Evolutionary conservation across 2,888 invertebrate species (phyloP).

Genomic region (Leucophora obtusa): DNA sequence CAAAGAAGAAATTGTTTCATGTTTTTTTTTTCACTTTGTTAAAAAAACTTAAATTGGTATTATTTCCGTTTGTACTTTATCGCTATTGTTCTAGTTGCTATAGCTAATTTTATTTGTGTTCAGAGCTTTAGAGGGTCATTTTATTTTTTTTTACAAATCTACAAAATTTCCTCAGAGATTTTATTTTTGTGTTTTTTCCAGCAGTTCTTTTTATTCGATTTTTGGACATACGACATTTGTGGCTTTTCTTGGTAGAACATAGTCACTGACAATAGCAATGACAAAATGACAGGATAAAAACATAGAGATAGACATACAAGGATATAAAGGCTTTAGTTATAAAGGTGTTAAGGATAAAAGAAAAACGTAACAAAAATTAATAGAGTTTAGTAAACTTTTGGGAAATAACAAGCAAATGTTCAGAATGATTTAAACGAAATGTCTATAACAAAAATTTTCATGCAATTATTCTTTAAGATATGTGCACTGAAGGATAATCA

Average conservation of each 20-base stretch:
- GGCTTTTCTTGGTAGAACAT: background rate
- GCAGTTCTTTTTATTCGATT: background rate
- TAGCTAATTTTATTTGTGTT: constrained; percentile 41
- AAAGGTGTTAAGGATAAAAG: constrained; percentile 17
- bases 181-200: background rate
- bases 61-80: constrained; percentile 39
- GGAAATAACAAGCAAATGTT: background rate
- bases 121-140: background rate
- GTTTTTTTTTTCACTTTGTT: background rate
- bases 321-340: constrained; percentile 36
- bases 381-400: constrained; percentile 18
- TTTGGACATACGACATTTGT: constrained; percentile 4
- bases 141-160: constrained; percentile 6
- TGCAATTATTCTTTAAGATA: background rate
- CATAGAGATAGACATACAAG: constrained; percentile 44
- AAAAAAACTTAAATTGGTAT: constrained; percentile 31
- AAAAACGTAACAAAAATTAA: background rate
- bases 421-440: background rate
- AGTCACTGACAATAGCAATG: constrained; percentile 24
- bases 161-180: constrained; percentile 35
- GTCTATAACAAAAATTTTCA: background rate
- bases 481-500: background rate
- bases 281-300: constrained; percentile 43
- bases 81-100: constrained; percentile 37
- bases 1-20: background rate